Evolutionary conservation across 1,140 invertebrate genomes (phyloP), one percentile per base, ranked within the genome.

Genomic region (Danaus melanippus): DNA sequence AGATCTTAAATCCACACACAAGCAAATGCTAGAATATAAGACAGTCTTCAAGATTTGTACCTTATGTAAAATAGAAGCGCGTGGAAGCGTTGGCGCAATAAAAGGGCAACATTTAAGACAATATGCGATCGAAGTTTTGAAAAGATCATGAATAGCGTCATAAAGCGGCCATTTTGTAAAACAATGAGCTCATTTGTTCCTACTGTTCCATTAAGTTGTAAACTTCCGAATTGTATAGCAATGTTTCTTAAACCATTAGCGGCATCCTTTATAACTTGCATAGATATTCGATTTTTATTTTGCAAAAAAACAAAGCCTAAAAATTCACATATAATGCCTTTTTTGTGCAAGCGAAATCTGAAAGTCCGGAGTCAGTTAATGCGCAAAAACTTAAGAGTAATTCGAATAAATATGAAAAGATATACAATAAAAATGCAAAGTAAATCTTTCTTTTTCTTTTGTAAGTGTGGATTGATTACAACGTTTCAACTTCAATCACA

Each of bases 141-240:
- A 70, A 60, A 60, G 15, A 50, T 21, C 46, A 67, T 79, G 71
- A 83, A 80, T 48, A 53, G 48, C 7, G 53, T 74, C 65, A 65
- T 83, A 83, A 83, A 83, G 21, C 62, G 53, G 60, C 56, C 52
- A 76, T 79, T 80, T 69, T 79, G 70, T 55, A 53, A 46, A 62
- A 67, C 68, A 81, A 80, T 79, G 77, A 79, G 77, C 52, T 68
- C 60, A 79, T 80, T 73, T 62, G 57, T 71, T 75, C 78, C 80
- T 84, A 80, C 80, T 78, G 80, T 77, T 71, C 57, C 60, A 60
- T 56, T 59, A 55, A 47, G 72, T 79, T 76, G 78, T 81, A 73
- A 74, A 80, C 71, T 78, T 72, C 73, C 73, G 74, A 79, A 76
- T 80, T 75, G 67, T 77, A 69, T 67, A 71, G 66, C 48, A 46